Conservation (phyloP, 2,888 invertebrate species). For the Arctia plantaginis region DNA sequence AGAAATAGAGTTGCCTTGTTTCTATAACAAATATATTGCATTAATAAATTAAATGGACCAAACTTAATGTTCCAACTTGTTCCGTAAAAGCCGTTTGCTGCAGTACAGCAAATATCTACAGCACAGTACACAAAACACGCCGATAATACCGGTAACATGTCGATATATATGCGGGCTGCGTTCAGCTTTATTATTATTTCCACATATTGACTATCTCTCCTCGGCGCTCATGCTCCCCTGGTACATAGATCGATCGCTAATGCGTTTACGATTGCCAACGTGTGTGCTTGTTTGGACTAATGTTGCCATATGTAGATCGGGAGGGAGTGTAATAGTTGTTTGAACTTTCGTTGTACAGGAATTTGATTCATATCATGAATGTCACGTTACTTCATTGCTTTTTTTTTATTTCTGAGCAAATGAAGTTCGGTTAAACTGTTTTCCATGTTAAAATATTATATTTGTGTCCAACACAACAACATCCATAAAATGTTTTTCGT, state of each 20-base stretch:
- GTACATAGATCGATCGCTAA: conserved; percentile 51
- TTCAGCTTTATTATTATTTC: conserved; percentile 83
- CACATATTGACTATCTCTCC: conserved; percentile 80
- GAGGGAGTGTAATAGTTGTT: conserved; percentile 16
- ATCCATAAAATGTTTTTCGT: too few species aligned
- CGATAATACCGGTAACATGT: conserved; percentile 20
- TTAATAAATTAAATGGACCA: conserved; percentile 8
- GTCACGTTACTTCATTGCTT: background rate
- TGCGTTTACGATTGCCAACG: conserved; percentile 47
- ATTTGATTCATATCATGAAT: conserved; percentile 19
- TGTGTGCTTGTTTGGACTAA: conserved; percentile 23
- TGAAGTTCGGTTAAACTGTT: background rate
- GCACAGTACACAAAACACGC: conserved; percentile 17
- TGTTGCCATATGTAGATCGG: conserved; percentile 28
- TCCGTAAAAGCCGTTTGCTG: conserved; percentile 6
- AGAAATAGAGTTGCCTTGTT: background rate
- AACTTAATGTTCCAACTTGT: conserved; percentile 11
- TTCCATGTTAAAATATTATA: background rate
- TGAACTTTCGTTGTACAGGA: conserved; percentile 19
- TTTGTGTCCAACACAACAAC: too few species aligned
- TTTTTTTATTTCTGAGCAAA: background rate
- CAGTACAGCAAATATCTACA: conserved; percentile 16
- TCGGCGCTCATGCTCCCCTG: conserved; percentile 21
- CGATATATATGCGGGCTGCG: conserved; percentile 78
- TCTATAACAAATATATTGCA: conserved; percentile 6